Base-by-base conservation (phyloP, 2,113 vertebrate species). In the Pachycephala philippinensis region DNA sequence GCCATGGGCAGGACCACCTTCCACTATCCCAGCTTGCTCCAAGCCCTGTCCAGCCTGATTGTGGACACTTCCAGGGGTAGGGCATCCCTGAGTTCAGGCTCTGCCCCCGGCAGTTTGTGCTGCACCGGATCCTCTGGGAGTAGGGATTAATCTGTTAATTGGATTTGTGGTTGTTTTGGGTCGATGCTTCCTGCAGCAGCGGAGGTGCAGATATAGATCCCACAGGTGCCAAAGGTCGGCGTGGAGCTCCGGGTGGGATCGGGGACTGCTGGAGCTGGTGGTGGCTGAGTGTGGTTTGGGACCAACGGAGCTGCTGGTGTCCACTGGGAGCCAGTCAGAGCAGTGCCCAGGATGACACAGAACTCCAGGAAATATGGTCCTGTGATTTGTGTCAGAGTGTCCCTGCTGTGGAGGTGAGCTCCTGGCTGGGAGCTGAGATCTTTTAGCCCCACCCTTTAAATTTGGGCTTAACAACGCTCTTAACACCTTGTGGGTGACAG, bases 241-340 rank as follows among this genome's bases (percentile, higher is more conserved):
- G 0, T 28, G 7, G n/a, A 6, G 50, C 33, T 70, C 31, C 2
- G 1, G 1, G 35, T 7, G 66, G 47, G 14, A 10, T 3, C 1
- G 0, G 85, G 37, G 13, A 7, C 74, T 35, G 30, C 47, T 4
- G 10, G 52, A 9, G 75, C 37, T 23, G 31, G 8, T 4, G 52
- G 60, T 35, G 60, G 11, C 26, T 1, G 0, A 5, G 40, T 9
- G 64, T 10, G 42, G 3, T 39, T 17, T 42, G 56, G 81, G 66
- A 30, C 44, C 54, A 10, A 0, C 2, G 2, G 45, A 61, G 80
- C 68, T 44, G 39, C 45, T 1, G 4, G 7, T 35, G 40, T 3
- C 44, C 2, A 0, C n/a, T 30, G 50, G 50, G 42, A 40, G 10
- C 20, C 35, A 17, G 21, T 9, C n/a, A 20, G 75, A 50, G 50